Conservation (phyloP, 2,888 invertebrate species). For the Dilophus febrilis region DNA sequence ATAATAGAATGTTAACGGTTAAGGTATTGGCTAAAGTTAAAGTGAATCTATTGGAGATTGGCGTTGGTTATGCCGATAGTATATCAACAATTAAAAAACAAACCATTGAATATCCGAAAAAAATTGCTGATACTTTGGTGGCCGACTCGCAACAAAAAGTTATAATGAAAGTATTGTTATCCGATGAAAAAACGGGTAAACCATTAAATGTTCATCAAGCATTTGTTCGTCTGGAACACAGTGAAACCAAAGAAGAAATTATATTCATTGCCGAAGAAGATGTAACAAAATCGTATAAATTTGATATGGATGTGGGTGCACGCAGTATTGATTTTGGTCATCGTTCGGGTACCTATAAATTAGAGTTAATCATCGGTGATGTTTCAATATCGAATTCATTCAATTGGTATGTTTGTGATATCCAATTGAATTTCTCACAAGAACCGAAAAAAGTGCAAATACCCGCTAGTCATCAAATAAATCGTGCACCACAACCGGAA, state of each 20-base stretch:
- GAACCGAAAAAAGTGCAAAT: slow-evolving; percentile 16
- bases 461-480: slow-evolving; percentile 4
- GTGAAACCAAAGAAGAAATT: slow-evolving; percentile 57
- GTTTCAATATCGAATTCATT: slow-evolving; percentile 77
- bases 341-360: slow-evolving; percentile 58
- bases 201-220: slow-evolving; percentile 69
- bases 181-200: slow-evolving; percentile 48
- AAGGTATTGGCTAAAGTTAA: slow-evolving; percentile 62
- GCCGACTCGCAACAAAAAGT: slow-evolving; percentile 86
- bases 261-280: slow-evolving; percentile 89
- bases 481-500: slow-evolving; percentile 34
- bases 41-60: slow-evolving; percentile 65
- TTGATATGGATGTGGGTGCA: slow-evolving; percentile 75
- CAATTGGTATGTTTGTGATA: slow-evolving; percentile 67
- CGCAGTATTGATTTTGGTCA: slow-evolving; percentile 63
- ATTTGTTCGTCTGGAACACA: slow-evolving; percentile 61
- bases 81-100: slow-evolving; percentile 62
- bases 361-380: slow-evolving; percentile 82
- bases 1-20: slow-evolving; percentile 40
- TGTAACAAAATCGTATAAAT: slow-evolving; percentile 58
- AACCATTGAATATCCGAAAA: slow-evolving; percentile 56
- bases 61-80: slow-evolving; percentile 80
- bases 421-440: slow-evolving; percentile 53
- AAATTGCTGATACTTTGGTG: slow-evolving; percentile 48
- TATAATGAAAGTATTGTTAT: slow-evolving; percentile 59